These are phyloP conservation scores for Cheirogaleus medius DNA, from an alignment of 2,113 vertebrate species.

Conservation along the genomic window DNA sequence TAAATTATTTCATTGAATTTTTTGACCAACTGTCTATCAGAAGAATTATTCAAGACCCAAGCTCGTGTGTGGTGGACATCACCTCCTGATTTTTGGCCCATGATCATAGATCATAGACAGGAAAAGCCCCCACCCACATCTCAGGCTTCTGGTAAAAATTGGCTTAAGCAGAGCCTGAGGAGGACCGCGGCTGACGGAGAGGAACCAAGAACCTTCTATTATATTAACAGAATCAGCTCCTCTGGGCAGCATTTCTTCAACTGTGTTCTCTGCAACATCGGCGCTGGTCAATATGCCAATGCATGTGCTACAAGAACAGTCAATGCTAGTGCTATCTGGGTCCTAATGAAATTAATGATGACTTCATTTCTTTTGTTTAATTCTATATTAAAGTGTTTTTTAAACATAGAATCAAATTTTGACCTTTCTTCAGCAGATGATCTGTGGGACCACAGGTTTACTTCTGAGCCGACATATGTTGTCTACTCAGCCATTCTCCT, in stretches of 20 bases:
- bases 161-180: not conserved
- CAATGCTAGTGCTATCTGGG: not conserved
- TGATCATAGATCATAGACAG: not conserved
- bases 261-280: not conserved
- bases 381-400: conserved; percentile 10
- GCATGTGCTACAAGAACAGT: not conserved
- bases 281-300: not conserved
- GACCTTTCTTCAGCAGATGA: not conserved
- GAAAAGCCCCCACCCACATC: not conserved
- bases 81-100: not conserved
- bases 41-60: not conserved
- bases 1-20: not conserved
- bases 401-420: not conserved
- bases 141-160: not conserved
- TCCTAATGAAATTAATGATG: not conserved
- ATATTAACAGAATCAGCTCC: not conserved
- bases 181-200: not conserved
- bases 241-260: not conserved
- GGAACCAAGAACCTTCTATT: not conserved
- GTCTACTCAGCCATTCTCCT: not conserved
- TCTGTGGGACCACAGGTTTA: not conserved
- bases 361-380: not conserved
- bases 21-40: not conserved
- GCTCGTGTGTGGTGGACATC: not conserved
- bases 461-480: not conserved